Percentiles rank a stretch among this genome's conserved stretches.
These are phyloP conservation scores for Nerophis ophidion DNA, from an alignment of 2,113 vertebrate species.

Conservation along the genomic window DNA sequence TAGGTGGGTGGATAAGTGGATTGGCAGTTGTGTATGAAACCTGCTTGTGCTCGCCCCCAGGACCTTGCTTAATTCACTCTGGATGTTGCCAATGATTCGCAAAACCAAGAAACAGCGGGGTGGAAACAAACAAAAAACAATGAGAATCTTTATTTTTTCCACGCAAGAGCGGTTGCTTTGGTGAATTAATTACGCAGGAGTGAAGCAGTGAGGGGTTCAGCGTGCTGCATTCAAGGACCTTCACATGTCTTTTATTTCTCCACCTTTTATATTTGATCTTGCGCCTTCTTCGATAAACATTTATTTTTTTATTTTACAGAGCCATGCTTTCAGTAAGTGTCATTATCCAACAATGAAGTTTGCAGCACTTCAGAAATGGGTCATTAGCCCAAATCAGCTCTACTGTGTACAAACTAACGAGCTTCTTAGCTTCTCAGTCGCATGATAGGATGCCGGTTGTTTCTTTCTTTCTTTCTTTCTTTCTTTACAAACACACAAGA, in stretches of 20 bases:
- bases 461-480: too few species aligned
- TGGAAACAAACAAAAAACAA: conserved; percentile 16
- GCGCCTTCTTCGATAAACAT: conserved; percentile 10
- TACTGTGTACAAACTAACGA: conserved; percentile 10
- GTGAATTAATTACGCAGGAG: conserved; percentile 36
- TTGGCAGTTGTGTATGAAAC: conserved; percentile 69
- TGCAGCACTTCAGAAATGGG: not conserved
- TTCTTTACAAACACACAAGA: too few species aligned
- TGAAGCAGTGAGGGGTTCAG: conserved; percentile 33
- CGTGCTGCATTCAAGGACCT: conserved; percentile 45
- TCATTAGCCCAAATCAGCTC: not conserved
- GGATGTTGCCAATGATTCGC: conserved; percentile 51
- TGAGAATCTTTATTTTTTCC: conserved; percentile 30
- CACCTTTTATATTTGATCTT: conserved; percentile 15
- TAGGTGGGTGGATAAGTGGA: conserved; percentile 71
- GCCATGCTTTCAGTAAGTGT: conserved; percentile 4
- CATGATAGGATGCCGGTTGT: not conserved
- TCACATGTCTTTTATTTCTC: conserved; percentile 58
- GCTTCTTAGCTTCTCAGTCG: not conserved
- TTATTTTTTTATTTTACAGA: not conserved
- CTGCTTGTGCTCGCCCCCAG: conserved; percentile 59
- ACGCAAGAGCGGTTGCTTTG: conserved; percentile 18
- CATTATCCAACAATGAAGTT: conserved; percentile 8
- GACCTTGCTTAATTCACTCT: conserved; percentile 61
- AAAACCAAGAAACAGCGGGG: conserved; percentile 22